Base-by-base conservation (phyloP, 2,797 vertebrate genomes). In the Hafferia zeledoni region DNA sequence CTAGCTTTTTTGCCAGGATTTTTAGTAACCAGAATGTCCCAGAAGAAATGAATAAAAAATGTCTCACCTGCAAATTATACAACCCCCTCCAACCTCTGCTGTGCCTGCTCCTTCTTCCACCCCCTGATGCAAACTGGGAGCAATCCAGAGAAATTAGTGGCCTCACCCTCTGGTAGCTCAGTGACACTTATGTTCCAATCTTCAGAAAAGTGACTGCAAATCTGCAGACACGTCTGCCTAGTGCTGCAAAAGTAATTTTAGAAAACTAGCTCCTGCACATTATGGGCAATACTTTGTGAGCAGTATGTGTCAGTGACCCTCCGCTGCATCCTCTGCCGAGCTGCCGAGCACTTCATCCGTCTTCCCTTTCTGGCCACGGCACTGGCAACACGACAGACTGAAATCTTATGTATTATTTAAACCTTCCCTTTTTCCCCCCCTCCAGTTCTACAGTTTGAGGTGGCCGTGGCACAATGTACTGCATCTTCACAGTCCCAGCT, bases 61-160 rank as follows among this genome's bases (percentile, higher is more conserved):
- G 17, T 20, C 86, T 90, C 90, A 67, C 86, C 93, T 87, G 70
- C 35, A 79, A 69, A 74, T 68, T 17, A 39, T 3, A 50, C 68
- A 53, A 11, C 35, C 28, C 19, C 0, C 77, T 81, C 90, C 64
- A 67, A 6, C 47, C 67, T 85, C n/a, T 0, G 0, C 60, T 6
- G 6, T 35, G 76, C 78, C 82, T 3, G 60, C 6, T 89, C 68
- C 60, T 82, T 44, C 44, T 47, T 65, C 83, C 75, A 43, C 49
- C 75, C 15, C 57, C 59, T 0, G 2, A 25, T 12, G 43, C 30
- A 69, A 68, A 68, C 90, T 37, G 89, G 82, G 89, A 94, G 89
- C 89, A 87, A 95, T 72, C 83, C 92, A 78, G 13, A 72, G 84
- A 63, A 90, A 85, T 89, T 52, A 95, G 94, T 68, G 92, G 68